Evolutionary conservation across 2,113 vertebrate genomes (phyloP).

Genomic region (Sarotherodon lohbergeri): DNA sequence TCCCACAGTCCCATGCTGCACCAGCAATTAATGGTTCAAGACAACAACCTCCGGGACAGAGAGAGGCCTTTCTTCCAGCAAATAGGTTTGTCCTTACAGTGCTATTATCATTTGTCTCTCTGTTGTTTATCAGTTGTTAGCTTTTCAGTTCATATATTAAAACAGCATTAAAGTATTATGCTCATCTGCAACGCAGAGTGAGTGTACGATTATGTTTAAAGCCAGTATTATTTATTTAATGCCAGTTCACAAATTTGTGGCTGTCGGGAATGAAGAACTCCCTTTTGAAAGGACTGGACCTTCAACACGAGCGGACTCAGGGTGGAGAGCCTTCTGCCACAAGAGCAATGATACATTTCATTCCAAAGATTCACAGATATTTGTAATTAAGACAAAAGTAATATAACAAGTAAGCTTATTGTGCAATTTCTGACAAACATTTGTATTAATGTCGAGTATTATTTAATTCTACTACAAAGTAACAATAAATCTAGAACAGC

Average conservation of each 20-base stretch:
- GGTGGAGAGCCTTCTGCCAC: neutral
- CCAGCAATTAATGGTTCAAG: constrained; percentile 64
- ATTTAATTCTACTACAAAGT: neutral
- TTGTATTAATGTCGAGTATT: neutral
- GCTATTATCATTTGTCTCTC: neutral
- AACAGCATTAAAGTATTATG: neutral
- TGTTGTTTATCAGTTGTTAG: neutral
- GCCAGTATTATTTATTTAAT: neutral
- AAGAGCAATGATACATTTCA: no score
- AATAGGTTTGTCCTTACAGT: neutral
- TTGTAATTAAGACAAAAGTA: neutral
- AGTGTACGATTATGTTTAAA: neutral
- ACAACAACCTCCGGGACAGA: constrained; percentile 42
- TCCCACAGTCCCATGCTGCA: constrained; percentile 57
- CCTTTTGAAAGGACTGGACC: neutral
- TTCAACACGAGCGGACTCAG: neutral
- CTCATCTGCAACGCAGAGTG: neutral
- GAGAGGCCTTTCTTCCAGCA: neutral
- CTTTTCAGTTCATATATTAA: neutral
- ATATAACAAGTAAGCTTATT: neutral
- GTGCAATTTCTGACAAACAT: neutral
- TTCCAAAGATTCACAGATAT: no score
- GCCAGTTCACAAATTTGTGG: neutral
- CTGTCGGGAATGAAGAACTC: neutral
- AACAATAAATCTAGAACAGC: neutral